Evolutionary conservation across 1,140 invertebrate species (phyloP), one percentile per base, ranked within the genome.

Genomic region (Mamestra configurata): DNA sequence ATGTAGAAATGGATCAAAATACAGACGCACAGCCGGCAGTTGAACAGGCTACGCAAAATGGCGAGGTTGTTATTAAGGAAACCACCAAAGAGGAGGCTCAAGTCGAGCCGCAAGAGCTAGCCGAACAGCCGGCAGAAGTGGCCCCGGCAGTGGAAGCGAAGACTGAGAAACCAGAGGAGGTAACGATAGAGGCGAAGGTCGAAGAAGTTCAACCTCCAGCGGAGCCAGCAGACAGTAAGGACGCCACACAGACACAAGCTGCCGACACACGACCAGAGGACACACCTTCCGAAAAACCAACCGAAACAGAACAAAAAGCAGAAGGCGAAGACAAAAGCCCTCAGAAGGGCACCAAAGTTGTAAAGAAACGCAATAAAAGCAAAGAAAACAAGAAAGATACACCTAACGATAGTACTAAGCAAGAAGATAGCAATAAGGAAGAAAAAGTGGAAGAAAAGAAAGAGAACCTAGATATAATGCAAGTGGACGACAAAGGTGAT

Each of bases 341-440:
- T 13, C 91, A 92, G 71, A 90, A 91, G 24, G 86, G 78, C n/a
- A 80, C 80, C 1, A 93, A 93, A 86, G 87, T 83, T 40, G 84
- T 88, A 40, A 94, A 95, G 83, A 94, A 94, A 87, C 88, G 92
- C 11, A 93, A 94, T 78, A 95, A 95, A 76, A 95, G 92, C 84
- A 94, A 95, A 89, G 94, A 95, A 82, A 94, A 94, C 75, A 79
- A 77, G 55, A 90, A 89, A 71, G 84, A 90, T 51, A 81, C 70
- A 40, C 35, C 84, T 77, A 90, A 89, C 49, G 91, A 90, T 79
- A 89, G 73, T 77, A 85, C 73, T 82, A 92, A 84, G 70, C 78
- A 85, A 76, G 88, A 86, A 24, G 71, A 80, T 79, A 89, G 76
- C 75, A 85, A 79, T 82, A 92, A 84, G 66, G 80, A 85, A 72